Evolutionary conservation across 2,888 invertebrate genomes (phyloP).

Genomic region (Idaea biselata): DNA sequence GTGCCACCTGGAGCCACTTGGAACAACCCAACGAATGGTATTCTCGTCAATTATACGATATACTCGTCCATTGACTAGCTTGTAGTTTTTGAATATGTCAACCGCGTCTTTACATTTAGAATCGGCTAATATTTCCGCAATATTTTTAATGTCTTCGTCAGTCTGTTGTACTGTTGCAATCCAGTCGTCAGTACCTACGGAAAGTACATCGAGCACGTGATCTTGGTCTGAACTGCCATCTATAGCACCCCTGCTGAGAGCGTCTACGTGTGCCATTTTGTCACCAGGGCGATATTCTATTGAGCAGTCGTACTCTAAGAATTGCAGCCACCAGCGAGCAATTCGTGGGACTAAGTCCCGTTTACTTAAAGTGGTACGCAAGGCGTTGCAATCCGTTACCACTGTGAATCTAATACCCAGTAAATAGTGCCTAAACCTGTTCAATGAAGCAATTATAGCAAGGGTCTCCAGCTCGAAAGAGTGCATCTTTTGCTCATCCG

Average conservation of each 20-base stretch:
- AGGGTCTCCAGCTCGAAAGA: neutral
- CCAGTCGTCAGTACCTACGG: neutral
- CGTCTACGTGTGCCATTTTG: too few species aligned
- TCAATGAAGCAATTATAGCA: neutral
- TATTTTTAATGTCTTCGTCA: neutral
- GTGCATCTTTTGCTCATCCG: neutral
- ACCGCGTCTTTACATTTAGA: neutral
- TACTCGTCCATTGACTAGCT: neutral
- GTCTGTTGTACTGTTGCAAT: neutral
- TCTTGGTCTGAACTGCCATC: neutral
- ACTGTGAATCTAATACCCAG: neutral
- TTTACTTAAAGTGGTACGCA: neutral
- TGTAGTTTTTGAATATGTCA: neutral
- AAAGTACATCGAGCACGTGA: neutral
- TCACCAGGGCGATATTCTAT: too few species aligned
- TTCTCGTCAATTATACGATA: neutral
- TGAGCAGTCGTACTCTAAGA: neutral
- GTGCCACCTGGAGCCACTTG: conserved; percentile 28
- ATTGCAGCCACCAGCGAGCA: neutral
- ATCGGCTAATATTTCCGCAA: neutral
- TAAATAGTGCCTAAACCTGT: neutral
- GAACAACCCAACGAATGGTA: conserved; percentile 30
- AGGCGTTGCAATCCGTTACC: neutral
- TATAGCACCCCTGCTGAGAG: neutral
- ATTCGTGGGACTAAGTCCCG: neutral